A percentile compares a stretch with the other conserved stretches of the same genome.
phyloP scores from a whole-genome alignment of 1,140 invertebrate species.

The Zaprionus kolodkinae region DNA sequence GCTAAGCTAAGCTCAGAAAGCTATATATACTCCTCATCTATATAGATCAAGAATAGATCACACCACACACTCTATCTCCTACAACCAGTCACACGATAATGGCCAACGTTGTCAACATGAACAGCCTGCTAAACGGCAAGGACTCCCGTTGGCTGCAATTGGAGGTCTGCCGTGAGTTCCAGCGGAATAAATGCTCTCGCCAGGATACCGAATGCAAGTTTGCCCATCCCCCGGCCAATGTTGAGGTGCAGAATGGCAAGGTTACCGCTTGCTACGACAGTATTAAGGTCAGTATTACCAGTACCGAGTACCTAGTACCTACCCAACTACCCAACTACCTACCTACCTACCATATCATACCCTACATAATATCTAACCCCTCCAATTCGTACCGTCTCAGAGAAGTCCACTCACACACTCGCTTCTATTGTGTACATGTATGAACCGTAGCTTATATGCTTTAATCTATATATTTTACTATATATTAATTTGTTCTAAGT shows the following conservation, averaged over 20 bases:
- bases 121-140: slow-evolving; percentile 98
- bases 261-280: slow-evolving; percentile 99
- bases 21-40: slow-evolving; percentile 26
- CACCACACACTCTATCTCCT: slow-evolving; percentile 22
- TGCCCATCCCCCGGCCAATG: slow-evolving; percentile 99
- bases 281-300: slow-evolving; percentile 96
- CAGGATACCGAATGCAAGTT: slow-evolving; percentile 99
- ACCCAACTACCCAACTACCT: slow-evolving; percentile 1
- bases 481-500: background rate
- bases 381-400: background rate
- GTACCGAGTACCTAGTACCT: background rate
- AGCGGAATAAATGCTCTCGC: slow-evolving; percentile 99
- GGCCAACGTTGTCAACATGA: slow-evolving; percentile 98
- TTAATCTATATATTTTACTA: slow-evolving; percentile 53
- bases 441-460: slow-evolving; percentile 74
- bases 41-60: slow-evolving; percentile 10
- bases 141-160: slow-evolving; percentile 99
- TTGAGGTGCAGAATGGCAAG: slow-evolving; percentile 99
- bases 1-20: slow-evolving; percentile 49
- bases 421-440: slow-evolving; percentile 60
- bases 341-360: background rate
- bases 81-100: slow-evolving; percentile 74
- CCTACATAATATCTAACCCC: background rate
- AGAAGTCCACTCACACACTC: slow-evolving; percentile 20
- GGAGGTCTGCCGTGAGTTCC: slow-evolving; percentile 99